Evolutionary conservation across 2,888 invertebrate genomes (phyloP).

Genomic region (Caenorhabditis macrosperma): DNA sequence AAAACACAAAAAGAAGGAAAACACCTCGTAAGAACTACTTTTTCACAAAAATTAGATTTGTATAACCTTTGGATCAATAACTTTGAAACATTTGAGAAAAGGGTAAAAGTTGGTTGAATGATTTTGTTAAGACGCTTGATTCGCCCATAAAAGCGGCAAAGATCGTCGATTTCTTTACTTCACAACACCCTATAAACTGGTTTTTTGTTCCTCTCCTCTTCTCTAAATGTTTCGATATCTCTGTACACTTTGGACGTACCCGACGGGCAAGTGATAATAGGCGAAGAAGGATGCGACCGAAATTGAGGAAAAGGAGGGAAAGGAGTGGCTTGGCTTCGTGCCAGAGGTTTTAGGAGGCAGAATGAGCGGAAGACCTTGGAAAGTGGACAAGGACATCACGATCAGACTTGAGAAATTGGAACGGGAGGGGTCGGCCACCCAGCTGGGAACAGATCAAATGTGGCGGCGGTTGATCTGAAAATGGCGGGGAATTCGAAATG

Average conservation of each 20-base stretch:
- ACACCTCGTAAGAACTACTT: too few relatives aligned
- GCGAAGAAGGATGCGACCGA: background rate
- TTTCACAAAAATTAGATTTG: too few relatives aligned
- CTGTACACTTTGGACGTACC: background rate
- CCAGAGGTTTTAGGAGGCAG: too few relatives aligned
- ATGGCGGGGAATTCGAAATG: background rate
- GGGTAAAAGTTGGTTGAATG: background rate
- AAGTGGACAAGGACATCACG: background rate
- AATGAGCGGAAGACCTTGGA: conserved; percentile 6
- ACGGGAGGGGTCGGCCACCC: too few relatives aligned
- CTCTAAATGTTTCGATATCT: background rate
- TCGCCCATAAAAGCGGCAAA: conserved; percentile 1
- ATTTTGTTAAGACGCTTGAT: background rate
- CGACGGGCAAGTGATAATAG: conserved; percentile 3
- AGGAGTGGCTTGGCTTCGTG: background rate
- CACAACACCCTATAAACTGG: conserved; percentile 9
- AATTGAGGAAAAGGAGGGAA: background rate
- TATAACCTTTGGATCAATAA: too few relatives aligned
- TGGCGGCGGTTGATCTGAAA: background rate
- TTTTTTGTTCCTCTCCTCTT: background rate
- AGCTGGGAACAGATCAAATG: too few relatives aligned
- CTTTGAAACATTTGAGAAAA: background rate
- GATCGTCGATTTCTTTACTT: background rate
- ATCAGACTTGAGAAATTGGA: background rate
- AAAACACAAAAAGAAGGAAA: background rate